Evolutionary conservation across 2,888 invertebrate genomes (phyloP).

Genomic region (Sarcophaga carnaria): DNA sequence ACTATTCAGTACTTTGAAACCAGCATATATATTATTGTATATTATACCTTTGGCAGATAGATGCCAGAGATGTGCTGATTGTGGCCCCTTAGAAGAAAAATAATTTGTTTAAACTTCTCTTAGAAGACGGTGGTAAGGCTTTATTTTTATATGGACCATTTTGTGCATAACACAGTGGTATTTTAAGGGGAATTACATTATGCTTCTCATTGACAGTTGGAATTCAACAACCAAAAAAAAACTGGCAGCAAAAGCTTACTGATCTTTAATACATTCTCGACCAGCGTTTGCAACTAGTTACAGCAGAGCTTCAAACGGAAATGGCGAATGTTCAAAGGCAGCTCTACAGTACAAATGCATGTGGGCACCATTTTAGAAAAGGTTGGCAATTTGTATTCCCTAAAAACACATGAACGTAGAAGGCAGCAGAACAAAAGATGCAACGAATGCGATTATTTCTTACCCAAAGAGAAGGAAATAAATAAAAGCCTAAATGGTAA

Average conservation of each 20-base stretch:
- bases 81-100: not conserved
- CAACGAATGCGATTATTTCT: constrained; percentile 55
- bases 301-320: too few species aligned
- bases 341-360: not conserved
- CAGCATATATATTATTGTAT: constrained; percentile 22
- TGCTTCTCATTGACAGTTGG: too few species aligned
- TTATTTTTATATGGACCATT: too few species aligned
- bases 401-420: not conserved
- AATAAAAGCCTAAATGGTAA: constrained; percentile 66
- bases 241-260: too few species aligned
- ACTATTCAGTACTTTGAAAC: constrained; percentile 29
- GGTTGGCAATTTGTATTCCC: constrained; percentile 17
- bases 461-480: constrained; percentile 60
- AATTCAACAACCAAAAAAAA: too few species aligned
- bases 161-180: too few species aligned
- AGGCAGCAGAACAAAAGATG: constrained; percentile 37
- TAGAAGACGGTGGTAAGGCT: too few species aligned
- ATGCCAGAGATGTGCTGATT: not conserved
- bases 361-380: not conserved
- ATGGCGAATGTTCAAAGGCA: too few species aligned
- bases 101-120: too few species aligned
- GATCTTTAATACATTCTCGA: too few species aligned
- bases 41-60: constrained; percentile 15
- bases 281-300: too few species aligned
- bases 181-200: too few species aligned